phyloP scores from a whole-genome alignment of 2,797 vertebrate genomes.

The Okamejei kenojei region DNA sequence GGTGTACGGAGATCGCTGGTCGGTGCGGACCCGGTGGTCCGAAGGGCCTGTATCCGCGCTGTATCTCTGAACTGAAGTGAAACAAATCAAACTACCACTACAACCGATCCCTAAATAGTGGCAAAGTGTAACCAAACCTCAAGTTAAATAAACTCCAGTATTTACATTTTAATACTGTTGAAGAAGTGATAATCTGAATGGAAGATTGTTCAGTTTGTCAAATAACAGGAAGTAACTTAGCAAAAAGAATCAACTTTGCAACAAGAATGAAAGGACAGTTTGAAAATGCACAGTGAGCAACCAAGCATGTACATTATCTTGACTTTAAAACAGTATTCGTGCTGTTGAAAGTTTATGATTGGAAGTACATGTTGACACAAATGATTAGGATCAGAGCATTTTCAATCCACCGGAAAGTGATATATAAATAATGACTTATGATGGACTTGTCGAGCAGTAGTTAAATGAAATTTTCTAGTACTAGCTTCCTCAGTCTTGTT shows the following conservation, averaged over 20 bases:
- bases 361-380: constrained; percentile 63
- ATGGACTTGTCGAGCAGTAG: constrained; percentile 58
- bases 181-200: constrained; percentile 14
- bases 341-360: constrained; percentile 62
- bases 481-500: constrained; percentile 55
- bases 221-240: constrained; percentile 54
- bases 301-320: constrained; percentile 41
- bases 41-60: too few relatives aligned
- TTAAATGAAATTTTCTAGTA: constrained; percentile 58
- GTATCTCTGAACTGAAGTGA: too few relatives aligned
- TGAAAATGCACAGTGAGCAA: constrained; percentile 41
- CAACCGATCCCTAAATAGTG: not conserved
- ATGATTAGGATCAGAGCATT: constrained; percentile 59
- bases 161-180: constrained; percentile 17
- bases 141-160: not conserved
- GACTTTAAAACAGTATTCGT: constrained; percentile 53
- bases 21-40: too few relatives aligned
- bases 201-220: constrained; percentile 36
- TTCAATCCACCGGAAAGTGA: constrained; percentile 63
- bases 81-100: not conserved
- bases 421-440: constrained; percentile 59
- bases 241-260: constrained; percentile 45
- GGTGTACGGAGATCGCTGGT: too few relatives aligned
- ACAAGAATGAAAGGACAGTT: constrained; percentile 53
- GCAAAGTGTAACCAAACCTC: not conserved